These are phyloP conservation scores for Pollicipes pollicipes DNA, from an alignment of 1,140 invertebrate species.

Conservation along the genomic window DNA sequence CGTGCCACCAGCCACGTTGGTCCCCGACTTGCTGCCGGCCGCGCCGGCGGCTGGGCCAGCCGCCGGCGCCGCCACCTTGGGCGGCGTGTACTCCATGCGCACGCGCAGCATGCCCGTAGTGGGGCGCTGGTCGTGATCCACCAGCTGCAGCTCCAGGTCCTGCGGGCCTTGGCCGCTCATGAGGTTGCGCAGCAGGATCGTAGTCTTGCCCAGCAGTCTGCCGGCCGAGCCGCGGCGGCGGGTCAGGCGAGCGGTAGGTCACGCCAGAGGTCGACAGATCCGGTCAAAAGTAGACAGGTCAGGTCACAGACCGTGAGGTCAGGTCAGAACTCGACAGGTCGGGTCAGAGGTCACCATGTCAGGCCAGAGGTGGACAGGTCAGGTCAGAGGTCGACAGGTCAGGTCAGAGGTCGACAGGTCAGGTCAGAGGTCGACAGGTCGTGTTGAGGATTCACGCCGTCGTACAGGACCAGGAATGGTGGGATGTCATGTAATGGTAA, in stretches of 20 bases:
- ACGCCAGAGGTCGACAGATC: background rate
- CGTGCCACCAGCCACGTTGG: slow-evolving; percentile 2
- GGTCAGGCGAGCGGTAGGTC: too few relatives aligned
- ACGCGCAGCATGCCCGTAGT: slow-evolving; percentile 17
- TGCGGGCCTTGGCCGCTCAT: slow-evolving; percentile 19
- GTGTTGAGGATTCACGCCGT: too few relatives aligned
- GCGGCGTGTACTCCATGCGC: slow-evolving; percentile 13
- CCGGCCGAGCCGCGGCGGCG: too few relatives aligned
- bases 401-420: too few relatives aligned
- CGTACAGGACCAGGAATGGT: too few relatives aligned
- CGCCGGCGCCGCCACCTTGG: background rate
- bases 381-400: too few relatives aligned
- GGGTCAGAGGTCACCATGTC: too few relatives aligned
- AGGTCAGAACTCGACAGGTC: background rate
- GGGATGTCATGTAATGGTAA: too few relatives aligned
- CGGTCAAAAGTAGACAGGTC: background rate
- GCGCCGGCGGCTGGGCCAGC: background rate
- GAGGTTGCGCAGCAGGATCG: slow-evolving; percentile 23
- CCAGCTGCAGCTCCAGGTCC: slow-evolving; percentile 22
- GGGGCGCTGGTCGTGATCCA: slow-evolving; percentile 21
- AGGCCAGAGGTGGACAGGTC: too few relatives aligned
- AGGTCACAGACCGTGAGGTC: too few relatives aligned
- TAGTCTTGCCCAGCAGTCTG: slow-evolving; percentile 24
- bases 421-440: too few relatives aligned
- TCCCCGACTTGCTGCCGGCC: background rate